Evolutionary conservation across 2,113 vertebrate genomes (phyloP), one percentile per base, ranked within the genome.

Genomic region (Oncorhynchus gorbuscha): DNA sequence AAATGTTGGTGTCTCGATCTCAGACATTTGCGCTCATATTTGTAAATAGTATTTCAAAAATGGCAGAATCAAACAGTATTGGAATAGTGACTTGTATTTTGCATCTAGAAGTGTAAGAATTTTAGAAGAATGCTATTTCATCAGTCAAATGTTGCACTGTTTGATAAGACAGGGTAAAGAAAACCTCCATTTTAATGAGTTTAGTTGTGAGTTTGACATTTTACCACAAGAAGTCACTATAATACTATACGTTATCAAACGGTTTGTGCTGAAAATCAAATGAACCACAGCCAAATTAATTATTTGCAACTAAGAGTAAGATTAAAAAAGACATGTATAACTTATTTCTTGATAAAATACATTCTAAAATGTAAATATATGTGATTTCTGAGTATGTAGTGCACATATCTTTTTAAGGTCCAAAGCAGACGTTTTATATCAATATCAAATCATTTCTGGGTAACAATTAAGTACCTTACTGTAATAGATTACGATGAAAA

Each of bases 171-270:
- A n/a, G 59, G 59, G 18, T 62, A n/a, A 3, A 3, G 59, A 62
- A 62, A 62, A 62, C n/a, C 59, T 24, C 12, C 1, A 62, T 22
- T 24, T 24, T n/a, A 20, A 61, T 22, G 5, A 61, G 59, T 61
- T 61, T 7, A 61, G 59, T 14, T 55, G 14, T 62, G 59, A 62
- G 59, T 20, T 62, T 62, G 18, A 62, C 5, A n/a, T 62, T 22
- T 22, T n/a, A 62, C 59, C 59, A 62, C 59, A 62, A 62, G 59
- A 62, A n/a, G 59, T 62, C 59, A 11, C 59, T 62, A 62, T 62
- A 62, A 24, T 62, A 24, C n/a, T n/a, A 22, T n/a, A 62, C 1
- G 7, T 24, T 62, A 62, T 62, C n/a, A 62, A 62, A n/a, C 59
- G 59, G 59, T 8, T n/a, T 62, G 59, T 55, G 16, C 51, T 55